A percentile compares a stretch with the other conserved stretches of the same genome.
These are phyloP conservation scores for Rotaria sp. DNA, from an alignment of 2,888 invertebrate genomes.

Conservation along the genomic window DNA sequence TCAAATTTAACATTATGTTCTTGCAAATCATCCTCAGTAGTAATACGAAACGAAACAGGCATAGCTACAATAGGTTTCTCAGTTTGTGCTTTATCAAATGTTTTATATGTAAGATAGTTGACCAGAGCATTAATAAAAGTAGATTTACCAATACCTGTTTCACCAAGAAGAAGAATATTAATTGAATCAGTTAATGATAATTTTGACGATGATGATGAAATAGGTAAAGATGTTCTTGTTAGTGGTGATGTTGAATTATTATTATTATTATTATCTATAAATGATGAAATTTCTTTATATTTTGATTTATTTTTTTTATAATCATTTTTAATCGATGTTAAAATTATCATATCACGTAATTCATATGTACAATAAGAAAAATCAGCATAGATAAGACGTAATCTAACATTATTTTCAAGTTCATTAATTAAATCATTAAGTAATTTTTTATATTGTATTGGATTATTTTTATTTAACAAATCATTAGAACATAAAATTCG, in stretches of 20 bases:
- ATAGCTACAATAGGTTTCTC: background rate
- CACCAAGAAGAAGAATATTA: slow-evolving; percentile 10
- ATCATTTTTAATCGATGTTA: background rate
- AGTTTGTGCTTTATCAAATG: background rate
- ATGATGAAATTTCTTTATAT: background rate
- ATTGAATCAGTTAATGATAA: background rate
- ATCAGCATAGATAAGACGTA: background rate
- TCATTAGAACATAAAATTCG: background rate
- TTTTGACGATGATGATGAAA: background rate
- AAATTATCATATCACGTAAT: background rate
- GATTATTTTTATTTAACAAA: background rate
- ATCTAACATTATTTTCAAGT: background rate
- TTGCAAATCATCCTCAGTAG: background rate
- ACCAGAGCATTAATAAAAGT: background rate
- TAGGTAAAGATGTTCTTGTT: background rate
- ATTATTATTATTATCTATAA: too few species aligned
- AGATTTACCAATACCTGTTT: background rate
- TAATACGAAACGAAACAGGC: background rate
- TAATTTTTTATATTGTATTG: background rate
- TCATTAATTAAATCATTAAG: background rate
- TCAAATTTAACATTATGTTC: background rate
- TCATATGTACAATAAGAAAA: background rate
- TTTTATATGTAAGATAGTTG: slow-evolving; percentile 7
- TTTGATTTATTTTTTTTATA: background rate
- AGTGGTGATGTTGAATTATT: background rate